Percentiles rank a stretch among this genome's conserved stretches.
phyloP scores from a whole-genome alignment of 2,113 vertebrate species.

The Dicrurus megarhynchus region DNA sequence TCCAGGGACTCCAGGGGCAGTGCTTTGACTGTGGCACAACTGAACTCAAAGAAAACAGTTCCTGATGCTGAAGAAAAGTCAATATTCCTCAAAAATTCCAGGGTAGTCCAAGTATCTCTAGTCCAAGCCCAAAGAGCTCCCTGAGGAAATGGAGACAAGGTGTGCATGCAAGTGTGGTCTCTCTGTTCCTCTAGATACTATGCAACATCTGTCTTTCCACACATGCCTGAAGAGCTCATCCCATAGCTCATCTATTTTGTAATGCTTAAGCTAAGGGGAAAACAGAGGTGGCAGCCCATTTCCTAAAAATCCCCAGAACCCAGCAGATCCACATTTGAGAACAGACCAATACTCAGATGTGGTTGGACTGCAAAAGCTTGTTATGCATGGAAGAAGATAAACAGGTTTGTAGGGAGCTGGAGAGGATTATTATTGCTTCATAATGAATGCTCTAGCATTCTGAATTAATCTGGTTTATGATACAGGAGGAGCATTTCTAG shows the following conservation, averaged over 20 bases:
- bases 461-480: neutral
- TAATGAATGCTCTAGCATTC: neutral
- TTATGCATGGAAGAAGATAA: neutral
- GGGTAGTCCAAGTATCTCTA: neutral
- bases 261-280: neutral
- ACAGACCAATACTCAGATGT: neutral
- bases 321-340: neutral
- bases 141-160: neutral
- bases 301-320: neutral
- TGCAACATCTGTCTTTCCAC: neutral
- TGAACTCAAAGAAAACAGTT: neutral
- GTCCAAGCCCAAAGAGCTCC: neutral
- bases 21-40: neutral
- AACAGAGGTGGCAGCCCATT: neutral
- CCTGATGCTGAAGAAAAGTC: neutral
- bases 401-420: neutral
- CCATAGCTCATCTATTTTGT: neutral
- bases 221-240: neutral
- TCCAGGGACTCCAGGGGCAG: neutral
- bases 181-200: rapidly evolving
- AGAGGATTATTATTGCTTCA: neutral
- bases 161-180: neutral
- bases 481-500: neutral
- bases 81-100: neutral
- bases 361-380: neutral